Conservation (phyloP, 2,113 vertebrate genomes). For the Chaenogobius annularis region DNA sequence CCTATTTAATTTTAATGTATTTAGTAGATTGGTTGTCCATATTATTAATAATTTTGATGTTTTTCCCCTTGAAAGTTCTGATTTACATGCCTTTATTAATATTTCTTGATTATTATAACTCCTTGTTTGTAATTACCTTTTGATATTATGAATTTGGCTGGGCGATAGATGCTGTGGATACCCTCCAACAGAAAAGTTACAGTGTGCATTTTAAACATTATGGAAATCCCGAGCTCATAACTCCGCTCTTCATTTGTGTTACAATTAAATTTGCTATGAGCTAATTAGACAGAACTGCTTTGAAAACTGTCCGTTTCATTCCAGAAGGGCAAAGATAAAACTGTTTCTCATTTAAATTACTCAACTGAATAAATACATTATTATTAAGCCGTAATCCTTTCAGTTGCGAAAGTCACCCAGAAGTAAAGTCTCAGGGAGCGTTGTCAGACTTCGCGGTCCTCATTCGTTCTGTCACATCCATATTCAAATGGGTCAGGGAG, state of each 20-base stretch:
- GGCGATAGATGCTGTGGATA: not conserved
- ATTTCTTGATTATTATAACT: no score
- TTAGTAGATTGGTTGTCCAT: no score
- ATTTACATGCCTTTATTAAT: no score
- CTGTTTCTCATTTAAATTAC: not conserved
- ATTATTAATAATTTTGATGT: no score
- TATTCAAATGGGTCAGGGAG: constrained; percentile 33
- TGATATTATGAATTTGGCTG: no score
- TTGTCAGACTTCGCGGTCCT: constrained; percentile 1
- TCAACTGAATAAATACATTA: constrained; percentile 2
- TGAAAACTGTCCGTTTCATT: not conserved
- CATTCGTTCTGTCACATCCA: constrained; percentile 2
- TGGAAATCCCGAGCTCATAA: not conserved
- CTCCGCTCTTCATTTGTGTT: not conserved
- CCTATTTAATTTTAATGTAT: no score
- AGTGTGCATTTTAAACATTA: no score
- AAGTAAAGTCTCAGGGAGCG: constrained; percentile 12
- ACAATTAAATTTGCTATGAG: not conserved
- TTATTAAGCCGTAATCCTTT: constrained; percentile 1
- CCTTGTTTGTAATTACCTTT: no score
- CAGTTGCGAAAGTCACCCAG: constrained; percentile 21
- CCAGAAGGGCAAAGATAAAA: not conserved
- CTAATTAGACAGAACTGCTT: not conserved
- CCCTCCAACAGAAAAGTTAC: no score
- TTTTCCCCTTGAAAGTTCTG: no score